phyloP scores from a whole-genome alignment of 2,888 invertebrate genomes.

The Drosophila testacea region DNA sequence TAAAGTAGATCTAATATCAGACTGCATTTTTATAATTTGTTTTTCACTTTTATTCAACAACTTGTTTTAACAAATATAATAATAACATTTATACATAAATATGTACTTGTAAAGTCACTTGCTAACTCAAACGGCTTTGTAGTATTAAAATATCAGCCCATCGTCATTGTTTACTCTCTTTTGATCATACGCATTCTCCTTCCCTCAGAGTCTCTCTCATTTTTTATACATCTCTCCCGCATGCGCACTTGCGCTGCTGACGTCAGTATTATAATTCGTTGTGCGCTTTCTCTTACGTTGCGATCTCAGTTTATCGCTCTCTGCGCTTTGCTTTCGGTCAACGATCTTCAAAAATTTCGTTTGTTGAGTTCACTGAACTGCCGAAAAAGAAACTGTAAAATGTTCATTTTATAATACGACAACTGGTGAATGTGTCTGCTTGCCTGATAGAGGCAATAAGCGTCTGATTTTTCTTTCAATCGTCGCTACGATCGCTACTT shows the following conservation, averaged over 20 bases:
- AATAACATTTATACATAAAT: not conserved
- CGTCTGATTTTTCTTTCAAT: conserved; percentile 83
- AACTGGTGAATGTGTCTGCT: conserved; percentile 53
- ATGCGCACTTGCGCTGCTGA: conserved; percentile 15
- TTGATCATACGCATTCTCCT: not conserved
- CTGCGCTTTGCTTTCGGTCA: conserved; percentile 47
- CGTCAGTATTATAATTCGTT: conserved; percentile 24
- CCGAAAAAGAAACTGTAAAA: conserved; percentile 60
- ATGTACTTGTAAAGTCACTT: not conserved
- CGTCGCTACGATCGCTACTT: conserved; percentile 36
- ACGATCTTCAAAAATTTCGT: conserved; percentile 63
- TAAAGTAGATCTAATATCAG: too few relatives aligned
- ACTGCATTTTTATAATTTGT: too few relatives aligned
- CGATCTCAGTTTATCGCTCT: conserved; percentile 12
- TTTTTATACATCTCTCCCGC: conserved; percentile 9
- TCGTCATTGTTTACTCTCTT: conserved; percentile 11
- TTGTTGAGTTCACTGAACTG: conserved; percentile 58
- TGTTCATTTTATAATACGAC: conserved; percentile 16
- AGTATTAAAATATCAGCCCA: conserved; percentile 26
- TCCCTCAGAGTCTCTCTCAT: not conserved
- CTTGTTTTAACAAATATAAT: not conserved
- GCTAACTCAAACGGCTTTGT: conserved; percentile 25
- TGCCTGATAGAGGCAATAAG: conserved; percentile 75
- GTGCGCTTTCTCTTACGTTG: not conserved
- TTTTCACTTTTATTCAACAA: not conserved